These are phyloP conservation scores for Autographa gamma DNA, from an alignment of 2,888 invertebrate species.

Conservation along the genomic window DNA sequence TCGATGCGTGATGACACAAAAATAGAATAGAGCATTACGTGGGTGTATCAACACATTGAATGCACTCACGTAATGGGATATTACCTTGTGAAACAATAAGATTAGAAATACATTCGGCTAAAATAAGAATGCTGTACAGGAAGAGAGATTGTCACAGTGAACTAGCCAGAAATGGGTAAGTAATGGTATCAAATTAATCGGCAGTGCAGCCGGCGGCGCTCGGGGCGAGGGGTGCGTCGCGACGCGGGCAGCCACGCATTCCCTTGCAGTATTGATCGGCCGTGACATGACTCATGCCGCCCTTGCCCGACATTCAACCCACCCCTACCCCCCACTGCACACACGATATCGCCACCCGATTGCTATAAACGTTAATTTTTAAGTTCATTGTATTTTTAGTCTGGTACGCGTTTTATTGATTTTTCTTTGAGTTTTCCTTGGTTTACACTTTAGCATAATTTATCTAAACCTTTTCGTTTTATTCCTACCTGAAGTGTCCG, in stretches of 20 bases:
- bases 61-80: neutral
- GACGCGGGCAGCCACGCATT: conserved; percentile 71
- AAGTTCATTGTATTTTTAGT: conserved; percentile 37
- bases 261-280: conserved; percentile 87
- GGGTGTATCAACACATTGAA: neutral
- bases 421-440: conserved; percentile 36
- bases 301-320: conserved; percentile 88
- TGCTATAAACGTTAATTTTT: conserved; percentile 52
- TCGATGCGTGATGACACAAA: neutral
- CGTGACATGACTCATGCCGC: conserved; percentile 88
- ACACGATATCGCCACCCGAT: conserved; percentile 68
- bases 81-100: neutral
- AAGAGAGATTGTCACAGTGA: conserved; percentile 36
- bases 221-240: conserved; percentile 47
- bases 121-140: neutral
- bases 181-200: conserved; percentile 45
- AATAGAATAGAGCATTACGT: neutral
- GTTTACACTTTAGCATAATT: neutral
- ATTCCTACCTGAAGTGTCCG: neutral
- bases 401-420: conserved; percentile 14
- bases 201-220: conserved; percentile 41
- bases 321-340: conserved; percentile 62
- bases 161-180: conserved; percentile 51
- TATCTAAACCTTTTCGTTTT: neutral
- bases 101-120: neutral